Base-by-base conservation (phyloP, 2,888 invertebrate genomes). In the Leptopilina myrica region DNA sequence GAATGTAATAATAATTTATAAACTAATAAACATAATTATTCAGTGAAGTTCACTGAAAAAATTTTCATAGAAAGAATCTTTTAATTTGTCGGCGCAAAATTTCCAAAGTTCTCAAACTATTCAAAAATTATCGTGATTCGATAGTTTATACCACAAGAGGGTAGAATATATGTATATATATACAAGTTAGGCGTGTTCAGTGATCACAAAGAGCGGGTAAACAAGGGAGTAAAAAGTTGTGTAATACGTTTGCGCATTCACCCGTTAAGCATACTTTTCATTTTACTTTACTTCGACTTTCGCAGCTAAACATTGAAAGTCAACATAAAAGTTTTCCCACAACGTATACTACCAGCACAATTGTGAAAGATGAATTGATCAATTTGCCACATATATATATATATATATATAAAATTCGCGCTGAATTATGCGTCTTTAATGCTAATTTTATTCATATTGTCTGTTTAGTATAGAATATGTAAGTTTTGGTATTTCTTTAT, bases 221-320 rank as follows among this genome's bases (percentile, higher is more conserved):
- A 14, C 49, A 69, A 69, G 49, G 20, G 46, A 49, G 5, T 49
- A 20, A 49, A 67, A 67, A 67, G 49, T 67, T 69, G 53, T 53
- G 69, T 49, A 69, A 69, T 69, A 69, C 49, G 20, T 69, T 49
- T 53, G 26, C 26, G 49, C 67, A 69, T 53, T 69, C 49, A 26
- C 5, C 49, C 49, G 69, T 69, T 69, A 53, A 67, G 67, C 67
- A 46, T 26, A 20, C 26, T 69, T 53, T 69, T 53, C 69, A 53
- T 69, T 53, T 53, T 53, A 43, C 46, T 26, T 69, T 49, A 6
- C 67, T 43, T 49, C 49, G 11, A 12, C 46, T 67, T 26, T 53
- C 12, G 7, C 14, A 26, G 26, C 49, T 11, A 53, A 53, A 69
- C 49, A 6, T 43, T 15, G 15, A 7, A 67, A 12, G 20, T 6